Conservation (phyloP, 2,888 invertebrate species). For the Nymphalis urticae region DNA sequence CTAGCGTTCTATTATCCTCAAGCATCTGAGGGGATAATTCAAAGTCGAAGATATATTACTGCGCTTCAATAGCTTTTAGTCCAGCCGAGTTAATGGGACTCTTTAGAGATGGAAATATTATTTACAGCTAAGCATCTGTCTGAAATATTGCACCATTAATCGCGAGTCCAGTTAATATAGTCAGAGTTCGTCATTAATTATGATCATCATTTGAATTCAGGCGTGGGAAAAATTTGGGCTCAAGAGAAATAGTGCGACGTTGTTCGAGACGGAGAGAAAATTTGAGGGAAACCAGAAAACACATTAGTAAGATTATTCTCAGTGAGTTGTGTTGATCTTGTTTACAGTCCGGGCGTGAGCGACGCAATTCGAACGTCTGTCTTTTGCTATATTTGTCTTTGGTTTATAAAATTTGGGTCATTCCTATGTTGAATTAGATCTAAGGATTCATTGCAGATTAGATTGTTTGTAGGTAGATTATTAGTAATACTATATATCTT, state of each 20-base stretch:
- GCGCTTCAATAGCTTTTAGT: conserved; percentile 19
- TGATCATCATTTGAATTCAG: conserved; percentile 61
- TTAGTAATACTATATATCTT: too few relatives aligned
- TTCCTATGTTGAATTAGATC: not conserved
- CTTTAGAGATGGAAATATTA: conserved; percentile 21
- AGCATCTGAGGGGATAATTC: conserved; percentile 3
- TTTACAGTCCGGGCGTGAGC: conserved; percentile 40
- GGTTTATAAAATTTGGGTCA: conserved; percentile 1
- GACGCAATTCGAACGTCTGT: conserved; percentile 30
- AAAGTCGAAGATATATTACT: conserved; percentile 21
- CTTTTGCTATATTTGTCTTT: conserved; percentile 18
- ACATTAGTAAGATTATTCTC: conserved; percentile 69
- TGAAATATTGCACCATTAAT: conserved; percentile 36
- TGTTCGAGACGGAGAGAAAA: conserved; percentile 57
- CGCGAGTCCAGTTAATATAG: conserved; percentile 36
- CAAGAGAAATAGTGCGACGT: conserved; percentile 60
- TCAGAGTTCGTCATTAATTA: conserved; percentile 52
- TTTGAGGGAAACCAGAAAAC: conserved; percentile 68
- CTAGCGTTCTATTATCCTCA: conserved; percentile 9
- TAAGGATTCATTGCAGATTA: not conserved
- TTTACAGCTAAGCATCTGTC: conserved; percentile 30
- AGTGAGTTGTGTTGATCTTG: conserved; percentile 53
- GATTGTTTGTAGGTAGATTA: too few relatives aligned
- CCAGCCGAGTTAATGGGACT: conserved; percentile 13
- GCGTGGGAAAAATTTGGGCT: conserved; percentile 46